A percentile compares a stretch with the other conserved stretches of the same genome.
Evolutionary conservation across 2,797 vertebrate species (phyloP).

Genomic region (Zonotrichia albicollis): DNA sequence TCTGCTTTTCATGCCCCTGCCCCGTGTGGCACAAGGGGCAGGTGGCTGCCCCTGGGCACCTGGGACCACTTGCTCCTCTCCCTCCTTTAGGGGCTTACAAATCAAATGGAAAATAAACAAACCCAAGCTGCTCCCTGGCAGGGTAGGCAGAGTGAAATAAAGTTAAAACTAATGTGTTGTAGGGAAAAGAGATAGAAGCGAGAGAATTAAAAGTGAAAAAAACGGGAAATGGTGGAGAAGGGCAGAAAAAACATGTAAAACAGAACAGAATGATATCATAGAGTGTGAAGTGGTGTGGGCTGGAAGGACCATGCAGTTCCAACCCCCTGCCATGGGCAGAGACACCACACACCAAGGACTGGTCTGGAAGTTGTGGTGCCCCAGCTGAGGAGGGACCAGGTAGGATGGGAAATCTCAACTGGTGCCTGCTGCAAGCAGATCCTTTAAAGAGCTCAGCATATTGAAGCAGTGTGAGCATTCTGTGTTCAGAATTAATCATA

Average conservation of each 20-base stretch:
- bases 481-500: background rate
- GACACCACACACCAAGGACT: background rate
- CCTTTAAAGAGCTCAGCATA: background rate
- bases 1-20: background rate
- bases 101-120: background rate
- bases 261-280: fast-evolving
- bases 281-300: background rate
- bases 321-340: background rate
- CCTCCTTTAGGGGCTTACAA: background rate
- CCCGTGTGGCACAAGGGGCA: fast-evolving
- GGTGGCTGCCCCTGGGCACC: background rate
- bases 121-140: background rate
- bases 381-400: background rate
- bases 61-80: background rate
- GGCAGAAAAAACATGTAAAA: background rate
- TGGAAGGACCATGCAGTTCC: background rate
- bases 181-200: background rate
- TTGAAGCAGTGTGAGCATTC: background rate
- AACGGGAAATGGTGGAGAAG: background rate
- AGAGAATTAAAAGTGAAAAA: background rate
- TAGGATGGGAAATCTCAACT: background rate
- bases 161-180: background rate
- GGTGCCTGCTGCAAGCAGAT: background rate
- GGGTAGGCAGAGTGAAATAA: background rate
- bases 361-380: background rate